phyloP scores from a whole-genome alignment of 23 tunicate species.

The Ciona savignyi region DNA sequence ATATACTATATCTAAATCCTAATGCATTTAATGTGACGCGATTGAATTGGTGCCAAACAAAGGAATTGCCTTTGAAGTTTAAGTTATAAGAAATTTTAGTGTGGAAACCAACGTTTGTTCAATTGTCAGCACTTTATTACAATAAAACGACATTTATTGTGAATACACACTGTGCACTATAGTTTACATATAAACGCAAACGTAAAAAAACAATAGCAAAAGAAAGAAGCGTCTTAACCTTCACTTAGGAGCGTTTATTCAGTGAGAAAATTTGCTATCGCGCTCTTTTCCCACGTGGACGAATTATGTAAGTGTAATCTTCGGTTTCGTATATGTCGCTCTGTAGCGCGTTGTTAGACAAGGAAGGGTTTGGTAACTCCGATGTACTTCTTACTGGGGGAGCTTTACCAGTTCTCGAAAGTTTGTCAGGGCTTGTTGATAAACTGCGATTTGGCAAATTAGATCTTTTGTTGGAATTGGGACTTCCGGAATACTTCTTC shows the following conservation, averaged over 20 bases:
- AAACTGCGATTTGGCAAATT: background rate
- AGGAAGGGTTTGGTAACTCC: background rate
- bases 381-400: background rate
- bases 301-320: conserved; percentile 61
- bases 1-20: no score
- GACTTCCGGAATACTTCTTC: background rate
- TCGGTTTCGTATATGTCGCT: conserved; percentile 64
- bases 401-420: background rate
- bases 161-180: background rate
- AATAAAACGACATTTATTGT: background rate
- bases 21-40: no score
- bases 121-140: background rate
- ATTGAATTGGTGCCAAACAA: no score
- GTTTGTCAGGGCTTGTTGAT: conserved; percentile 3
- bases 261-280: background rate
- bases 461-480: background rate
- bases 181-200: background rate
- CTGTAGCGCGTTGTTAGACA: background rate
- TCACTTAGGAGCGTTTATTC: background rate
- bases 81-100: no score
- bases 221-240: background rate
- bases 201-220: background rate
- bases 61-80: no score
- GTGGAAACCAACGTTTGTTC: no score
- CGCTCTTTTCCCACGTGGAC: conserved; percentile 27